These are phyloP conservation scores for Zaprionus tsacasi DNA, from an alignment of 1,140 invertebrate genomes.

Conservation along the genomic window DNA sequence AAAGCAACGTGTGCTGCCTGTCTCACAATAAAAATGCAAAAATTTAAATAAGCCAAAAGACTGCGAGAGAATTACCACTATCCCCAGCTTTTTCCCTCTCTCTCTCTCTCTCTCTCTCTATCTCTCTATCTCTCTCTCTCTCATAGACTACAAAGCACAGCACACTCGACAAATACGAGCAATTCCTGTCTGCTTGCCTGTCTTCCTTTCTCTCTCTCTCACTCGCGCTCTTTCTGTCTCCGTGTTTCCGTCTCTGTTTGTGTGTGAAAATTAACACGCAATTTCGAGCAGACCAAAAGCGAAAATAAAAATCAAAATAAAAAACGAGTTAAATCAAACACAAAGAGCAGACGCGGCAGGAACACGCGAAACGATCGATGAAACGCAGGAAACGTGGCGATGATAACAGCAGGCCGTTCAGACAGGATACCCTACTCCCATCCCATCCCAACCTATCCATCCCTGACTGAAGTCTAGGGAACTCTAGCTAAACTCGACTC, in stretches of 20 bases:
- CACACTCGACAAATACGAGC: constrained; percentile 54
- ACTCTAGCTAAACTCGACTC: constrained; percentile 31
- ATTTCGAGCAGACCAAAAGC: constrained; percentile 59
- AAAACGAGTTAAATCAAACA: constrained; percentile 76
- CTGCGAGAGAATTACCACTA: not conserved
- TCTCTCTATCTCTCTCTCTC: not conserved
- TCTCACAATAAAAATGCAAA: constrained; percentile 77
- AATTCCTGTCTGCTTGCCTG: constrained; percentile 17
- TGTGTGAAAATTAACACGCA: constrained; percentile 82
- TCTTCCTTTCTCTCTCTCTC: not conserved
- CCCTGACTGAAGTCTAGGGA: not conserved
- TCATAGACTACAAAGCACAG: constrained; percentile 53
- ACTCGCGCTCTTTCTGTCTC: not conserved
- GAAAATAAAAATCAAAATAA: constrained; percentile 63
- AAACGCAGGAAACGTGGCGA: constrained; percentile 32
- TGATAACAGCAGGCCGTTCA: constrained; percentile 30
- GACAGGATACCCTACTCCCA: not conserved
- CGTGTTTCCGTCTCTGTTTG: constrained; percentile 37
- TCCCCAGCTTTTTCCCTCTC: not conserved
- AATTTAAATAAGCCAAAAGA: constrained; percentile 62
- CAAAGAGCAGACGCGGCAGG: constrained; percentile 37
- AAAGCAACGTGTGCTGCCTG: constrained; percentile 43
- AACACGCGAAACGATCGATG: constrained; percentile 74
- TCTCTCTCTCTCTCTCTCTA: not conserved
- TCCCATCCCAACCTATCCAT: too few species aligned